These are phyloP conservation scores for Anoplolepis gracilipes DNA, from an alignment of 1,140 invertebrate genomes.

Conservation along the genomic window DNA sequence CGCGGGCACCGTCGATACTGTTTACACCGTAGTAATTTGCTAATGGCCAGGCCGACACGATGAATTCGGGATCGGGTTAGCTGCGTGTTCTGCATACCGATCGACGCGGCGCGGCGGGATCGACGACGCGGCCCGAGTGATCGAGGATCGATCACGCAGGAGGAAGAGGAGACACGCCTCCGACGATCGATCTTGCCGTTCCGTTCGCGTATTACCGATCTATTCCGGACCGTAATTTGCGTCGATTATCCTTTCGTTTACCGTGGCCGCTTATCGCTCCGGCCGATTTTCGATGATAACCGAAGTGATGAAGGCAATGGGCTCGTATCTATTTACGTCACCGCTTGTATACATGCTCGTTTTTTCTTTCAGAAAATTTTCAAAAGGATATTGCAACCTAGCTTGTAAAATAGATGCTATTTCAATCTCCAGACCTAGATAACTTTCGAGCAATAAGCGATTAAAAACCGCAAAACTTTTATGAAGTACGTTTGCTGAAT, in stretches of 20 bases:
- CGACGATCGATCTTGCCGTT: conserved; percentile 58
- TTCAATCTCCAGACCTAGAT: background rate
- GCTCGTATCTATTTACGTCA: conserved; percentile 32
- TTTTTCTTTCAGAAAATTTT: background rate
- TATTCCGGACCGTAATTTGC: conserved; percentile 52
- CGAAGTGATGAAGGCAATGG: conserved; percentile 39
- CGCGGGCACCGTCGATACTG: conserved; percentile 79
- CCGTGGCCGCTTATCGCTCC: conserved; percentile 50
- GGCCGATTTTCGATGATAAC: conserved; percentile 34
- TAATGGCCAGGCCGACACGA: conserved; percentile 81
- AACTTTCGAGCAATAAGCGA: background rate
- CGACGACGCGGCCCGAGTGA: conserved; percentile 66
- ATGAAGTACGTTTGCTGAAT: background rate
- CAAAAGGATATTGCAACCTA: background rate
- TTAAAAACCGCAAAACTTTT: background rate
- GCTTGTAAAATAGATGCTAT: background rate
- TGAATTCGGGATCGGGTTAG: conserved; percentile 79
- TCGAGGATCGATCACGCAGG: conserved; percentile 63
- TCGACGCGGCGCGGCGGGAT: conserved; percentile 52
- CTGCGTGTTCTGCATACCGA: conserved; percentile 79
- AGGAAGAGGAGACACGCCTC: conserved; percentile 61
- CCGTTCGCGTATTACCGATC: conserved; percentile 62
- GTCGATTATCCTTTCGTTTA: conserved; percentile 60
- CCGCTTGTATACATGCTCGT: background rate
- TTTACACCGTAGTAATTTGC: conserved; percentile 85